These are phyloP conservation scores for Himalopsyche anomala DNA, from an alignment of 2,888 invertebrate species.

Conservation along the genomic window DNA sequence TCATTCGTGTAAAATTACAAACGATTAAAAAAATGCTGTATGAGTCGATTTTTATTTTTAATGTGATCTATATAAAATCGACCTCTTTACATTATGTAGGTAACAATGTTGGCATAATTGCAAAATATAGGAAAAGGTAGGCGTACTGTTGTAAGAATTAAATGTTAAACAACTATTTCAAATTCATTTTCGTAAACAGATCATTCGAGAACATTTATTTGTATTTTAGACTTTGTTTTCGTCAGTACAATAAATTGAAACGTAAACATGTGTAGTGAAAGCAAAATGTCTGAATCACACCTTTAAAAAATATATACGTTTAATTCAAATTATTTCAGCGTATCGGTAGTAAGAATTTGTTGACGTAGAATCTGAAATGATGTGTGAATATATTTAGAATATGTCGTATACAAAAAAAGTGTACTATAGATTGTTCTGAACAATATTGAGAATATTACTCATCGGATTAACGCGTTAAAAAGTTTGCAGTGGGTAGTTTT, in stretches of 20 bases:
- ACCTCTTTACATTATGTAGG: too few relatives aligned
- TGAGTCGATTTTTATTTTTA: too few relatives aligned
- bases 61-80: too few relatives aligned
- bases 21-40: too few relatives aligned
- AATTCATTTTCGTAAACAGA: too few relatives aligned
- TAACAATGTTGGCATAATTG: too few relatives aligned
- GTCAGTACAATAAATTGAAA: conserved; percentile 19
- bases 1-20: too few relatives aligned
- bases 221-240: background rate
- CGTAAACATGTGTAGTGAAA: background rate
- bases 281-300: background rate
- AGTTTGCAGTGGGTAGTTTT: background rate
- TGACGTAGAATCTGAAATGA: background rate
- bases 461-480: background rate
- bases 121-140: too few relatives aligned
- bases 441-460: background rate
- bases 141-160: too few relatives aligned
- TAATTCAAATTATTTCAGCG: background rate
- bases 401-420: background rate
- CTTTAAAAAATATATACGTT: background rate
- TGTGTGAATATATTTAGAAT: background rate
- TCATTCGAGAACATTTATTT: background rate
- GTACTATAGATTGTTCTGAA: background rate
- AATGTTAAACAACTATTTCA: too few relatives aligned
- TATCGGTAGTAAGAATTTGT: background rate